Base-by-base conservation (phyloP, 2,888 invertebrate species). In the Hydrotaea diabolus region DNA sequence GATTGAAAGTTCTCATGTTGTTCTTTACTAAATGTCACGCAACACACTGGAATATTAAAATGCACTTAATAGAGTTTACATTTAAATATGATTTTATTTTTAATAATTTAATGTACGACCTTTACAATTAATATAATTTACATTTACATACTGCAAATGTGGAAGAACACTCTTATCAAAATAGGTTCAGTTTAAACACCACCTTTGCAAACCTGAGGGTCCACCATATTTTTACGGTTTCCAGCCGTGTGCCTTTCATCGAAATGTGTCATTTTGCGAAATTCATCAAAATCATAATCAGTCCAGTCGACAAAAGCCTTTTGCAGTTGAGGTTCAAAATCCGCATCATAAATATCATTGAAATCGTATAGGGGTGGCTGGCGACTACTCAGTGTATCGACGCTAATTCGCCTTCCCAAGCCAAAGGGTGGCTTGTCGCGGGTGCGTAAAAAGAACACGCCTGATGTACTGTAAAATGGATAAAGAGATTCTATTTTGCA, bases 401-500 rank as follows among this genome's bases (percentile, higher is more conserved):
- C 11, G 7, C 11, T 17, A 0, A 21, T 9, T 0, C 5, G 19
- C 1, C 73, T 79, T 3, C 91, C 91, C 75, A 89, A 39, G 0
- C 90, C 90, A 77, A 78, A 91, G 0, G 90, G 90, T 0, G 85
- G 13, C 0, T 17, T 7, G 7, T 43, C 39, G 0, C 23, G 66
- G 0, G 91, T 89, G 53, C 86, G 87, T 0, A 94, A 92, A 89
- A 94, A 94, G 86, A 92, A 94, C 0, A 93, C 83, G 1, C 94
- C 94, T 0, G 89, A 88, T 0, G 89, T 87, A 59, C 94, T 94
- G 19, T 13, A 31, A 43, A 13, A 13, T 49, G 2, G 7, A 31
- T 2, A 4, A 31, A 49, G 15, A 2, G n/a, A 49, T 49, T 13
- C 2, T 2, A 13, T n/a, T 43, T 43, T 59, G 15, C 2, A 9